Base-by-base conservation (phyloP, 92 coral and sea anemone genomes). In the Phenganax marumi region DNA sequence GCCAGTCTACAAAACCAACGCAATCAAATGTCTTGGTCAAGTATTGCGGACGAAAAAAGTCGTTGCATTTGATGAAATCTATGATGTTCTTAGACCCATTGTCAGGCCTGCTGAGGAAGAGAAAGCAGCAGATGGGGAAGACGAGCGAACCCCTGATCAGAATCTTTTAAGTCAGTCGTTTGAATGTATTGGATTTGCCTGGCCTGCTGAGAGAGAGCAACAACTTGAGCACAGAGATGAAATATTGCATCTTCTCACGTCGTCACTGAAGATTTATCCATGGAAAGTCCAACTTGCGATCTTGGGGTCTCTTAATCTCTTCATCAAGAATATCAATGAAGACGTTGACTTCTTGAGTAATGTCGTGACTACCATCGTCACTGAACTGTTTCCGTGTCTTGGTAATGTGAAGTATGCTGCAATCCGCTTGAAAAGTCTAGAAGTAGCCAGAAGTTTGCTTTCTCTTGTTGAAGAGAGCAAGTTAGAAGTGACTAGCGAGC, bases 241-340 rank as follows among this genome's bases (percentile, higher is more conserved):
- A 72, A 48, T 81, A 12, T 18, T 81, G 25, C 68, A 33, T 33
- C 26, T 81, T 77, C 85, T 92, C 65, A 43, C 90, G 10, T 68
- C 68, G 21, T 95, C 96, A 12, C 90, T 96, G 16, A 72, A 88
- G 8, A 73, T 89, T 12, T 89, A 83, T 80, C 93, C 99, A 8
- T 96, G 99, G 99, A 92, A 92, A 63, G 93, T 92, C 18, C 99
- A 96, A 85, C 86, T 91, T 50, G 93, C 88, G 7, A 89, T 92
- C 16, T 83, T 96, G 19, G 76, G 86, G 21, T 91, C 97, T 21
- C 88, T 88, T 68, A 91, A 86, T n/a, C 74, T 81, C 14, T 92
- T 0, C 73, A 48, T 78, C 68, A 48, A 18, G 43, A 22, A 24
- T 22, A 46, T 39, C 19, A 18, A 24, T 24, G 83, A 78, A 48